Conservation (phyloP, 1,140 invertebrate species). For the Linepithema humile region DNA sequence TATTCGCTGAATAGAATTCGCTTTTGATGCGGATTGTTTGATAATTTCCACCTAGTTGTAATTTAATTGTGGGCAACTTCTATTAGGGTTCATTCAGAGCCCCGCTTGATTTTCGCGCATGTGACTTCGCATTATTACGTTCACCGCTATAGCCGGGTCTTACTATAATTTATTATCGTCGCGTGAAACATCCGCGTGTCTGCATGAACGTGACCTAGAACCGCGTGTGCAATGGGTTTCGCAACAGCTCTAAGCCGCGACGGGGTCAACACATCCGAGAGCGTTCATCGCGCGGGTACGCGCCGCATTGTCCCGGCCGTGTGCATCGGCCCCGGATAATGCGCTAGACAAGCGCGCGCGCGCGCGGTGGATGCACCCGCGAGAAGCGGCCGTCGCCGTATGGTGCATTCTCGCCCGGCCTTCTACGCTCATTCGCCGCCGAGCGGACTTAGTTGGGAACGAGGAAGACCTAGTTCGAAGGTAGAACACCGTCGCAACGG, state of each 20-base stretch:
- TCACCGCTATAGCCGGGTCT: neutral
- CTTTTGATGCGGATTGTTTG: neutral
- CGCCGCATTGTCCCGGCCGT: constrained; percentile 17
- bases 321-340: constrained; percentile 6
- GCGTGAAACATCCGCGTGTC: neutral
- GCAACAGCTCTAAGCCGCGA: constrained; percentile 7
- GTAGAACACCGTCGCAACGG: constrained; percentile 81
- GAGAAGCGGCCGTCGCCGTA: neutral
- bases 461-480: constrained; percentile 84
- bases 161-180: constrained; percentile 15
- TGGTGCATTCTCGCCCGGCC: constrained; percentile 58
- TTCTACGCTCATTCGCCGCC: constrained; percentile 68
- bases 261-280: constrained; percentile 28
- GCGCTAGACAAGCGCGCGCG: too few species aligned
- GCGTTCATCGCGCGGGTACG: constrained; percentile 13
- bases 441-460: constrained; percentile 80
- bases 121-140: neutral
- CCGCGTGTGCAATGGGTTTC: neutral
- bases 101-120: neutral
- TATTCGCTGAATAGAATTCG: neutral
- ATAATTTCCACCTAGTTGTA: neutral
- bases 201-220: constrained; percentile 39
- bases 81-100: neutral
- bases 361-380: constrained; percentile 34
- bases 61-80: neutral